Base-by-base conservation (phyloP, 1,140 invertebrate genomes). In the Drosophila erecta region DNA sequence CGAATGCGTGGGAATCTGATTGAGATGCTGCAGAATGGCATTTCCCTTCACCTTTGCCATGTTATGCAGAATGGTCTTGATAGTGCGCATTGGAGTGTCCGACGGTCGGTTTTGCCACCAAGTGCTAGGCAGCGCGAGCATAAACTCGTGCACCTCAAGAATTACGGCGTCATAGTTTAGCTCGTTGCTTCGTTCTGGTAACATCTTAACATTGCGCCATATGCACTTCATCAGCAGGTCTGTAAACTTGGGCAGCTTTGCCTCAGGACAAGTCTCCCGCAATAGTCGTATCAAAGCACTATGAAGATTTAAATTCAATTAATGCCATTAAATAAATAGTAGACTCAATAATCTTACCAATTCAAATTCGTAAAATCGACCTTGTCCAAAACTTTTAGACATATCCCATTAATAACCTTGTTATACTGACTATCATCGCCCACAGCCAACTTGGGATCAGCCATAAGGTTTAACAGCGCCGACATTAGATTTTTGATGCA, bases 31-130 rank as follows among this genome's bases (percentile, higher is more conserved):
- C 47, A 97, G 94, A 71, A 98, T 96, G 56, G 94, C 94, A 40
- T 94, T 94, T 1, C 96, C 96, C 91, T 96, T 96, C 50, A 95
- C 94, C 92, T 96, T 96, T 40, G 95, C 96, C 92, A 98, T 94
- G 44, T 97, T 95, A 92, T 98, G 97, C 55, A 98, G 93, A 73
- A 98, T 94, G 0, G 98, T 99, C 93, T 98, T 98, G 20, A 98
- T 95, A 37, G 98, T 98, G 76, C 97, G 79, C 40, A 97, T 83
- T 2, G 97, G 96, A 27, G 95, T 96, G 81, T 97, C 96, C 8
- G 94, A 94, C n/a, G 93, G 93, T 46, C 94, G 93, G 40, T 94
- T 94, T 76, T 95, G 96, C 96, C 96, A 97, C 92, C 95, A 95
- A 8, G 93, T 92, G 60, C 94, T 94, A 12, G 96, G 96, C 91